Evolutionary conservation across 2,113 vertebrate genomes (phyloP).

Genomic region (Phylloscopus trochiloides): DNA sequence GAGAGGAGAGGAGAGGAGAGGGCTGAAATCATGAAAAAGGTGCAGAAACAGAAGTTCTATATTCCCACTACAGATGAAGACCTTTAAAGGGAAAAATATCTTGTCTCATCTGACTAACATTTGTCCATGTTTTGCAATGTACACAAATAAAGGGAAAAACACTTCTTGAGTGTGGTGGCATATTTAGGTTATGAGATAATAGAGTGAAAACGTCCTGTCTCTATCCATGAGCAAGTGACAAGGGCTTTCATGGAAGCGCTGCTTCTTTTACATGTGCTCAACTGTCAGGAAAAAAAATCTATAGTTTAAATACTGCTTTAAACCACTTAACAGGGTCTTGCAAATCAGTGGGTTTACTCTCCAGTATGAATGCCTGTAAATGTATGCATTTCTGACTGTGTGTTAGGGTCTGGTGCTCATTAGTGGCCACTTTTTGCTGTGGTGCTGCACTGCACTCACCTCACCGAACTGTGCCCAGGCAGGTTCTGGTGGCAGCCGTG

Average conservation of each 20-base stretch:
- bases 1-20: too few relatives aligned
- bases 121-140: not conserved
- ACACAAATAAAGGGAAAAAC: not conserved
- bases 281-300: not conserved
- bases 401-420: not conserved
- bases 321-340: not conserved
- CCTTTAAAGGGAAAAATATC: conserved; percentile 17
- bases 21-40: not conserved
- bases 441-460: rapidly evolving
- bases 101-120: not conserved
- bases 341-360: not conserved
- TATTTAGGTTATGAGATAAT: not conserved
- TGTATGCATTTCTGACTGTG: not conserved
- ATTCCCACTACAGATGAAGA: not conserved
- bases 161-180: not conserved
- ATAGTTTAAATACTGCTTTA: not conserved
- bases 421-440: not conserved
- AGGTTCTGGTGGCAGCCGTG: not conserved
- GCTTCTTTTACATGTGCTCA: not conserved
- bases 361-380: not conserved
- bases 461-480: too few relatives aligned
- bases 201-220: not conserved
- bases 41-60: not conserved
- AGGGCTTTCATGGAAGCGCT: not conserved
- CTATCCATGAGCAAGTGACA: not conserved